A percentile compares a stretch with the other conserved stretches of the same genome.
Evolutionary conservation across 2,797 vertebrate genomes (phyloP).

Genomic region (Gila robusta): DNA sequence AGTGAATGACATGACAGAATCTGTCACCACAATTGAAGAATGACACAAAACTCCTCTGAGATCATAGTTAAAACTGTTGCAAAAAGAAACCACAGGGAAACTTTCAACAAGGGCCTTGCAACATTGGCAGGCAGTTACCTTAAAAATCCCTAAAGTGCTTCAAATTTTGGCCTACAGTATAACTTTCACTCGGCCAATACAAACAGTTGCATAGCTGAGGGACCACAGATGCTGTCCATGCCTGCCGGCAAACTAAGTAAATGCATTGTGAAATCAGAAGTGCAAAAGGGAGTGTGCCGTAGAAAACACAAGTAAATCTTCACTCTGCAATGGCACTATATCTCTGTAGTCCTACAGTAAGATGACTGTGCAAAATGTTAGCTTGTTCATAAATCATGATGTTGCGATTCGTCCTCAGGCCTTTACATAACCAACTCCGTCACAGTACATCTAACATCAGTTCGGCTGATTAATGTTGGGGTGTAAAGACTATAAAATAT

Average conservation of each 20-base stretch:
- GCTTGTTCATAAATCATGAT: conserved; percentile 21
- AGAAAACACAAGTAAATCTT: neutral
- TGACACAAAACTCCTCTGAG: neutral
- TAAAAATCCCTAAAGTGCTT: neutral
- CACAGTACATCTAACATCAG: conserved; percentile 13
- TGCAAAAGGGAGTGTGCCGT: neutral
- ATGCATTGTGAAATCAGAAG: neutral
- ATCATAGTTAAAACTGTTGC: neutral
- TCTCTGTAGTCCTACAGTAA: neutral
- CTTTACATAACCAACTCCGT: conserved; percentile 20
- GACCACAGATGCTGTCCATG: neutral
- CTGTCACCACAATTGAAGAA: neutral
- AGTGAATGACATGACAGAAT: neutral
- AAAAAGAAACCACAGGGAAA: neutral
- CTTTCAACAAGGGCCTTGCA: neutral
- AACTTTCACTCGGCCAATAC: neutral
- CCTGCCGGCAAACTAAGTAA: neutral
- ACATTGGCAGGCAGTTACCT: neutral
- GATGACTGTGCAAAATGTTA: conserved; percentile 27
- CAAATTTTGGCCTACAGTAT: neutral
- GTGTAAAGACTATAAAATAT: conserved; percentile 17
- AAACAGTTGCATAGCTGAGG: neutral
- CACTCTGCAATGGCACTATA: neutral
- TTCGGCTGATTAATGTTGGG: conserved; percentile 29
- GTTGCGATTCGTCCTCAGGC: neutral